Evolutionary conservation across 92 coral and sea anemone genomes (phyloP).

Genomic region (Meandrina meandrites): DNA sequence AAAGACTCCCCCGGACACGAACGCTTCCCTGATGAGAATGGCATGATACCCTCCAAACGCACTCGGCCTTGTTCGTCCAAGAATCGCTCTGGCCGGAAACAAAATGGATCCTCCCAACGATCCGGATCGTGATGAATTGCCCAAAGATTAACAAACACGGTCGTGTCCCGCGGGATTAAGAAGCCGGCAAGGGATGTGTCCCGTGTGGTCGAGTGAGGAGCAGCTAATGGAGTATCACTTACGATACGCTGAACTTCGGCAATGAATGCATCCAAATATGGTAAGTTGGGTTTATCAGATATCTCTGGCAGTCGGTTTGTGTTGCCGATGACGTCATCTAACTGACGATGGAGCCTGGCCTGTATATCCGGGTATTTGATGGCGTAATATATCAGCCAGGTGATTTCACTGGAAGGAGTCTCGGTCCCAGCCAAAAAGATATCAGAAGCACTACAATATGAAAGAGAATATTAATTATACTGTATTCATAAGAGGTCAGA

Average conservation of each 20-base stretch:
- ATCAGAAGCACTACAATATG: conserved; percentile 33
- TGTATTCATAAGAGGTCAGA: too few species aligned
- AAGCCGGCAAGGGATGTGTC: conserved; percentile 66
- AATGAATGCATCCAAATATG: conserved; percentile 65
- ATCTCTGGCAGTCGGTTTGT: conserved; percentile 43
- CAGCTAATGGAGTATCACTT: conserved; percentile 65
- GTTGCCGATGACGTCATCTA: conserved; percentile 51
- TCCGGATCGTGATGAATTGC: conserved; percentile 74
- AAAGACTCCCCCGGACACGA: conserved; percentile 21
- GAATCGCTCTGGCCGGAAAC: conserved; percentile 43
- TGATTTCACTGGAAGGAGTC: conserved; percentile 57
- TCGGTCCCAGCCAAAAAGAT: conserved; percentile 65
- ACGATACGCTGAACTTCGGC: conserved; percentile 59
- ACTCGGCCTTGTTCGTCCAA: conserved; percentile 23
- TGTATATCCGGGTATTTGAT: conserved; percentile 69
- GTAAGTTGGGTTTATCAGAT: conserved; percentile 59
- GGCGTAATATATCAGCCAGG: conserved; percentile 56
- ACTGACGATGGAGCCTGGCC: conserved; percentile 57
- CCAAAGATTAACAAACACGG: conserved; percentile 74
- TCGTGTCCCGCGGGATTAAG: conserved; percentile 66
- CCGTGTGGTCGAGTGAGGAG: conserved; percentile 62
- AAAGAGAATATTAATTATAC: too few species aligned
- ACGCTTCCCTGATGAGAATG: conserved; percentile 24
- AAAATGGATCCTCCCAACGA: conserved; percentile 55
- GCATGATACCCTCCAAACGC: conserved; percentile 18